Evolutionary conservation across 1,140 invertebrate genomes (phyloP).

Genomic region (Drosophila paulistorum): DNA sequence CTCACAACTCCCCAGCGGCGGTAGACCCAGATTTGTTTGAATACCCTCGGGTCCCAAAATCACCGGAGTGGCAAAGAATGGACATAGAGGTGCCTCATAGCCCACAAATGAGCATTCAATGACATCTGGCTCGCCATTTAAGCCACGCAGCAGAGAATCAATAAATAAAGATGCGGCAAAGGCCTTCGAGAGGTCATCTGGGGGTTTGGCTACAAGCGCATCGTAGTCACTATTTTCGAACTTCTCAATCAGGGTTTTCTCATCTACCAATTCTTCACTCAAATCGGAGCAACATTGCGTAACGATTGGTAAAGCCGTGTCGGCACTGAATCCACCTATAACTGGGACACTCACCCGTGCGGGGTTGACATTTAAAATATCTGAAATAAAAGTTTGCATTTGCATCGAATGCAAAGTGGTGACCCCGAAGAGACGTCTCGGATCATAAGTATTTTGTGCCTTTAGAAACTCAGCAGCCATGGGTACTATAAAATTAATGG

Average conservation of each 20-base stretch:
- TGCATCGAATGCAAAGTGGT: conserved; percentile 97
- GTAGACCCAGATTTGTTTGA: conserved; percentile 95
- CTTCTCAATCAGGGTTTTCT: conserved; percentile 86
- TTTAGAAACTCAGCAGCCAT: conserved; percentile 96
- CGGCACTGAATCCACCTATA: conserved; percentile 91
- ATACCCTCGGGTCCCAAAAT: conserved; percentile 90
- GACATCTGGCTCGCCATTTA: conserved; percentile 87
- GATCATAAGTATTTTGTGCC: conserved; percentile 92
- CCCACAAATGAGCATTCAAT: conserved; percentile 88
- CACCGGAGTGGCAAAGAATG: too few relatives aligned
- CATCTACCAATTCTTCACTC: too few relatives aligned
- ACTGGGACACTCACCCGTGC: conserved; percentile 93
- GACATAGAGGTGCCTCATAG: too few relatives aligned
- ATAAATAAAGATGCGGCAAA: conserved; percentile 96
- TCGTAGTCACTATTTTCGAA: conserved; percentile 98
- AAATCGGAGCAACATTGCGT: conserved; percentile 91
- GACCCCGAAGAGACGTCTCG: conserved; percentile 95
- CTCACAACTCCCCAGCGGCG: conserved; percentile 93
- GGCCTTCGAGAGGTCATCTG: conserved; percentile 98
- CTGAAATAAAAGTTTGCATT: conserved; percentile 96
- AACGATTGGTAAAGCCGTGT: conserved; percentile 96
- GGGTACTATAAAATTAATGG: conserved; percentile 97
- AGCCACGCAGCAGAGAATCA: conserved; percentile 89
- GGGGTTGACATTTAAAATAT: conserved; percentile 90
- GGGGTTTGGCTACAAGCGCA: conserved; percentile 89